Percentiles rank a stretch among this genome's conserved stretches.
These are phyloP conservation scores for Lepidothrix coronata DNA, from an alignment of 2,113 vertebrate species.

Conservation along the genomic window DNA sequence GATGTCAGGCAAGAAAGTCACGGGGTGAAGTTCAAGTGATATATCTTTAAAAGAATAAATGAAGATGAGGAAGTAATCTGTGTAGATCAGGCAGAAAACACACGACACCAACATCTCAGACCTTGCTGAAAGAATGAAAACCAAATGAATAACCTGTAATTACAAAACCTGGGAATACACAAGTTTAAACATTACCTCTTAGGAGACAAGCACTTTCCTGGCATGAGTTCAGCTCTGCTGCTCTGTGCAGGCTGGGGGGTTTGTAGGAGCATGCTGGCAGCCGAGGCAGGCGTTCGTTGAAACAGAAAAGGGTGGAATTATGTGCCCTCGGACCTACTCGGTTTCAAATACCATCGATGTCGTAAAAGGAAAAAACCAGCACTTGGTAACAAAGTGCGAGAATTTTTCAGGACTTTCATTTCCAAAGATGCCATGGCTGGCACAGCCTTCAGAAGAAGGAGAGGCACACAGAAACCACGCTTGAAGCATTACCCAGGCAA, in stretches of 20 bases:
- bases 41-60: neutral
- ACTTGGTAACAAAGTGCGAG: neutral
- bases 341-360: neutral
- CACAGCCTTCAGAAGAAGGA: neutral
- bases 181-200: neutral
- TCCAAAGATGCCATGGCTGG: neutral
- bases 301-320: neutral
- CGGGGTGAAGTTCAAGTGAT: neutral
- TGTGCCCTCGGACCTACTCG: neutral
- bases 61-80: neutral
- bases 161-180: neutral
- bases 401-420: neutral
- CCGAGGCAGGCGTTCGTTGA: neutral
- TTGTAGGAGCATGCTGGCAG: neutral
- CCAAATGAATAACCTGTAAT: neutral
- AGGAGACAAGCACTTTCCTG: neutral
- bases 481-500: neutral
- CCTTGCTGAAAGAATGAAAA: neutral
- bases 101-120: neutral
- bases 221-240: neutral
- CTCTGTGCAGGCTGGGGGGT: neutral
- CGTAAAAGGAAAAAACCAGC: neutral
- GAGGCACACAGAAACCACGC: neutral
- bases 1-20: neutral
- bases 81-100: neutral